These are phyloP conservation scores for Trypoxylus dichotomus DNA, from an alignment of 1,140 invertebrate genomes.

Conservation along the genomic window DNA sequence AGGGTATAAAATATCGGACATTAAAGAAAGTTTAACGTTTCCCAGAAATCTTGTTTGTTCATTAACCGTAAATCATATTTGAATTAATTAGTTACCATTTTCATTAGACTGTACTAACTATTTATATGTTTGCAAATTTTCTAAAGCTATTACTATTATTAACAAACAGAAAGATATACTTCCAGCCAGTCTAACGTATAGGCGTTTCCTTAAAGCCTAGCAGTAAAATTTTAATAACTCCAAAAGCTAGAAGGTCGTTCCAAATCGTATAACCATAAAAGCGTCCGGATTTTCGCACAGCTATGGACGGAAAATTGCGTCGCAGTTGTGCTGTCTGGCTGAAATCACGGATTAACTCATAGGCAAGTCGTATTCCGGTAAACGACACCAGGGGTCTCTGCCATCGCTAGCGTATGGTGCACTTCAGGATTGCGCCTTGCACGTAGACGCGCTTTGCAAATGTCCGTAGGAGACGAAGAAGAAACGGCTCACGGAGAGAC, in stretches of 20 bases:
- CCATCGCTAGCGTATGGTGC: not conserved
- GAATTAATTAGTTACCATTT: no score
- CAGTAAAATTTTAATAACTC: slow-evolving; percentile 1
- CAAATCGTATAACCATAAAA: not conserved
- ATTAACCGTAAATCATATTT: no score
- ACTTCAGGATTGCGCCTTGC: not conserved
- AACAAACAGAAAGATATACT: no score
- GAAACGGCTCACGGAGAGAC: not conserved
- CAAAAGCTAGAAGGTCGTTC: not conserved
- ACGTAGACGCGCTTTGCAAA: not conserved
- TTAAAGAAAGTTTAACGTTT: no score
- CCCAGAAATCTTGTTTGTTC: no score
- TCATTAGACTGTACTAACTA: no score
- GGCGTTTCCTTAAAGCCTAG: not conserved
- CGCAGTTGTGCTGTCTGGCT: not conserved
- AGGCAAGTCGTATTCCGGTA: slow-evolving; percentile 12
- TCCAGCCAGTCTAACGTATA: not conserved
- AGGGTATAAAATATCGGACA: no score
- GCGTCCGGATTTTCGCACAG: not conserved
- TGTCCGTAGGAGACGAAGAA: not conserved
- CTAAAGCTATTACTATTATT: no score
- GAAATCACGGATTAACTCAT: not conserved
- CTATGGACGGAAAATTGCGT: not conserved
- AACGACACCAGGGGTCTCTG: not conserved
- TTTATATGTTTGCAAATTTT: no score